phyloP scores from a whole-genome alignment of 2,797 vertebrate species.

The Glossophaga mutica region DNA sequence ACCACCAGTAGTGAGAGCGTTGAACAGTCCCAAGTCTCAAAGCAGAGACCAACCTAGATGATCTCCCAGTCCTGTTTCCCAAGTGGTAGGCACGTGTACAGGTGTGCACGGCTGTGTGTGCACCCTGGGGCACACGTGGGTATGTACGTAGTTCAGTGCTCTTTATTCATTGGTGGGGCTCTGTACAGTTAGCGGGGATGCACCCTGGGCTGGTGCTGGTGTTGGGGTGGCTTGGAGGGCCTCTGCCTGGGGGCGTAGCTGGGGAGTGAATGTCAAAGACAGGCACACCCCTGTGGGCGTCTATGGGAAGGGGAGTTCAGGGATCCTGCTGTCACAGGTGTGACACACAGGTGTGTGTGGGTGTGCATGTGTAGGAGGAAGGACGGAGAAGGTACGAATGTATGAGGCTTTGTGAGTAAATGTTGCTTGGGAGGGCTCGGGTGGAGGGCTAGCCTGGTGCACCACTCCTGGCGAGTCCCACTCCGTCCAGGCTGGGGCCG shows the following conservation, averaged over 20 bases:
- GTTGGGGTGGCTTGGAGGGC: background rate
- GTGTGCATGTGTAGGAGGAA: background rate
- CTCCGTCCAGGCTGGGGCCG: background rate
- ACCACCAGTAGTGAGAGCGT: rapidly evolving
- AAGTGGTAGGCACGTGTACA: background rate
- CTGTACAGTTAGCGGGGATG: background rate
- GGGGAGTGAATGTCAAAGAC: background rate
- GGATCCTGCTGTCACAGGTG: background rate
- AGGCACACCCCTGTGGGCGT: background rate
- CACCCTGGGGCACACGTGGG: rapidly evolving
- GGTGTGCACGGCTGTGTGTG: background rate
- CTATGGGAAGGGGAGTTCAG: background rate
- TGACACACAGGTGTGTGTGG: background rate
- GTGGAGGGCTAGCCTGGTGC: background rate
- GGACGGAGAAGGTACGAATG: background rate
- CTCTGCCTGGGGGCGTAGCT: background rate
- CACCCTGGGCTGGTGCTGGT: rapidly evolving
- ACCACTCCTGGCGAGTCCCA: background rate
- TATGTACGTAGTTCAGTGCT: rapidly evolving
- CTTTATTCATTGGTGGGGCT: rapidly evolving
- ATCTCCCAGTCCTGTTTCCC: background rate
- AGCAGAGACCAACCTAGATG: background rate
- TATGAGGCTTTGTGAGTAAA: background rate
- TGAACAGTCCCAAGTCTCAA: background rate
- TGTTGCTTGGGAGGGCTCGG: background rate